Base-by-base conservation (phyloP, 2,888 invertebrate genomes). In the Endotricha flammealis region DNA sequence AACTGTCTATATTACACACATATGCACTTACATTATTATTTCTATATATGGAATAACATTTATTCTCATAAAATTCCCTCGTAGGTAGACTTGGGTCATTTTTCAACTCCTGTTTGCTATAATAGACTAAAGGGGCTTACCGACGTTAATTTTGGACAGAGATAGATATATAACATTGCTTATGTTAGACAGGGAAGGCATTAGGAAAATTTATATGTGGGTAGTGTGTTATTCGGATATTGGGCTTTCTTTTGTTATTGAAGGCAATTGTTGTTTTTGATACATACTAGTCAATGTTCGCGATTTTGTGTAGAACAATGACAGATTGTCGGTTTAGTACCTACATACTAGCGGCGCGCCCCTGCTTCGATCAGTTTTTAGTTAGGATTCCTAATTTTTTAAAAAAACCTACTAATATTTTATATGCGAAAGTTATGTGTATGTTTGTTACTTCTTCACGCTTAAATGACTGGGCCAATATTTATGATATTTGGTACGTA, bases 131-230 rank as follows among this genome's bases (percentile, higher is more conserved):
- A 55, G 59, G 57, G 58, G 58, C 55, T 64, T 54, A 50, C 53
- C 47, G 57, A 63, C 69, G 71, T 72, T 75, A 73, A 77, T 75
- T 76, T 74, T 66, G 67, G 72, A 72, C 60, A 62, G 64, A 65
- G 69, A 74, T 59, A 58, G 66, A 57, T 49, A 41, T 59, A 66
- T 46, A 48, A 27, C 53, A 42, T 54, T 36, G 43, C 43, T 23
- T 24, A 29, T 13, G 33, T 13, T 6, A 29, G 23, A 38, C 28
- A 29, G 33, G 35, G 41, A 39, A 30, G 37, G 35, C 37, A 38
- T 42, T 36, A 42, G 40, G 36, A 36, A 38, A 40, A 45, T 44
- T 39, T 42, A 42, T 45, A 42, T 39, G 28, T 36, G 33, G 30
- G 37, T 29, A 22, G 23, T 9, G 24, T 38, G 31, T 37, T 25